Evolutionary conservation across 2,888 invertebrate species (phyloP).

Genomic region (Epistrophe eligans): DNA sequence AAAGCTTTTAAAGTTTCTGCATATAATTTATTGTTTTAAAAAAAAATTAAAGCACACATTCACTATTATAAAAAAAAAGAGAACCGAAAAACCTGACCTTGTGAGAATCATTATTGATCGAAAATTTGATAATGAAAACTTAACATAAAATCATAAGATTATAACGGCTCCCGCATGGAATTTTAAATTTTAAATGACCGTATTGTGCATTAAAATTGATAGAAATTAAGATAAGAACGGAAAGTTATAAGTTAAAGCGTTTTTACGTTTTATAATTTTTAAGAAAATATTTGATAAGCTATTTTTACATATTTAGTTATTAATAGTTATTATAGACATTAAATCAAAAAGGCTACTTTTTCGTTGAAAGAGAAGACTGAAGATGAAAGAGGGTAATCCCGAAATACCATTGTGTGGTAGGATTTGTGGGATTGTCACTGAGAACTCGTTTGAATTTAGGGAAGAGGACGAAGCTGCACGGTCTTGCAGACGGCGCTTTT

Average conservation of each 20-base stretch:
- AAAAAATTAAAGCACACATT: neutral
- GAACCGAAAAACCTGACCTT: conserved; percentile 12
- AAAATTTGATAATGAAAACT: neutral
- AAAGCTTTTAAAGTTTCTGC: conserved; percentile 19
- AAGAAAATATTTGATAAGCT: no score
- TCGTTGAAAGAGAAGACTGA: no score
- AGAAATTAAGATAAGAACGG: neutral
- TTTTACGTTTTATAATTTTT: no score
- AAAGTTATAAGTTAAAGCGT: neutral
- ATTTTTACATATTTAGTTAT: no score
- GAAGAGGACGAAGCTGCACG: no score
- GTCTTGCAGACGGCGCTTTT: no score
- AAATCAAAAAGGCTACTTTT: no score
- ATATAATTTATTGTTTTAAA: neutral
- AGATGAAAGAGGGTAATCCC: no score
- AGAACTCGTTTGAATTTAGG: no score
- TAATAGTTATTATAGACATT: no score
- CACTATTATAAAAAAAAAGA: neutral
- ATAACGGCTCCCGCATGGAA: conserved; percentile 7
- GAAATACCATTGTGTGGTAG: no score
- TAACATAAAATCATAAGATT: neutral
- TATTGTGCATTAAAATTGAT: neutral
- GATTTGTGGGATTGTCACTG: no score
- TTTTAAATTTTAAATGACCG: neutral
- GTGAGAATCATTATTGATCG: neutral